These are phyloP conservation scores for Ptilodon capucinus DNA, from an alignment of 2,888 invertebrate genomes.

Conservation along the genomic window DNA sequence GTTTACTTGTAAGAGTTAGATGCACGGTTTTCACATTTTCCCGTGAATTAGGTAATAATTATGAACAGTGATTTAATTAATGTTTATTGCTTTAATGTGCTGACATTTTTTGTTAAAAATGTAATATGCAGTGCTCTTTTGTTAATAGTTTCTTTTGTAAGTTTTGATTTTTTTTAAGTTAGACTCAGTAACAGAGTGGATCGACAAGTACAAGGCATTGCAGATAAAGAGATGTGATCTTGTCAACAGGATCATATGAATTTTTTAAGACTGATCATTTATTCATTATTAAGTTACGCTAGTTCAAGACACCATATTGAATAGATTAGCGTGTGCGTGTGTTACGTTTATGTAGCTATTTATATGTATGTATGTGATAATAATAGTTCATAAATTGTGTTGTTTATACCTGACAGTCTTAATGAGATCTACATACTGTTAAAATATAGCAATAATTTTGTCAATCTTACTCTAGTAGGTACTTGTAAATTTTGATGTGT, in stretches of 20 bases:
- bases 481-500: conserved; percentile 23
- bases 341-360: conserved; percentile 64
- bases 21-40: conserved; percentile 39
- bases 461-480: conserved; percentile 19
- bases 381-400: conserved; percentile 38
- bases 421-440: conserved; percentile 47
- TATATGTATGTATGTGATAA: conserved; percentile 58
- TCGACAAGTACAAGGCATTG: conserved; percentile 49
- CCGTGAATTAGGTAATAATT: conserved; percentile 50
- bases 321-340: conserved; percentile 49
- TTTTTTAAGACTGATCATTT: conserved; percentile 81
- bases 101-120: conserved; percentile 62
- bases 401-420: conserved; percentile 39
- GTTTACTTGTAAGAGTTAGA: conserved; percentile 35
- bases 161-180: conserved; percentile 69
- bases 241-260: conserved; percentile 50
- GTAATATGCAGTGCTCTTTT: conserved; percentile 74
- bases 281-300: conserved; percentile 78
- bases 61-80: conserved; percentile 55
- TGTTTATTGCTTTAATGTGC: conserved; percentile 60
- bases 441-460: conserved; percentile 34
- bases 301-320: conserved; percentile 72
- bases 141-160: conserved; percentile 66
- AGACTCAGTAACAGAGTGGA: conserved; percentile 77
- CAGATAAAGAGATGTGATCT: conserved; percentile 59